Evolutionary conservation across 2,797 vertebrate genomes (phyloP).

Genomic region (Pterois miles): DNA sequence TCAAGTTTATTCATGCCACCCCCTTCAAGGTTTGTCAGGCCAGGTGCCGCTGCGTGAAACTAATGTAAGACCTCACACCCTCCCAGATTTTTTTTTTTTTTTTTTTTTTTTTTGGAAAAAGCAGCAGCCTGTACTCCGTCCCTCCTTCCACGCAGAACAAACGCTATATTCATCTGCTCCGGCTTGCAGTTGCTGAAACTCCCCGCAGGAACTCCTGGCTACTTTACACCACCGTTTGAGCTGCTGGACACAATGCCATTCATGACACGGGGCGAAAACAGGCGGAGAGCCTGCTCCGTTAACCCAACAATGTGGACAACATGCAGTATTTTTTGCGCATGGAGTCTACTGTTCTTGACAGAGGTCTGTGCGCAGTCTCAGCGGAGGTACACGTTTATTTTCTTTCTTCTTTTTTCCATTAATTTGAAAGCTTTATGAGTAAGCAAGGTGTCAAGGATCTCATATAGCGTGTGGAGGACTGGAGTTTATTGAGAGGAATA

Average conservation of each 20-base stretch:
- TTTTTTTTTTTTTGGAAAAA: constrained; percentile 11
- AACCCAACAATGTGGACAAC: constrained; percentile 79
- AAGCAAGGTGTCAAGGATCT: constrained; percentile 31
- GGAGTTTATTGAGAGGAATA: constrained; percentile 28
- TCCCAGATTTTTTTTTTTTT: constrained; percentile 12
- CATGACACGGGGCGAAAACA: constrained; percentile 70
- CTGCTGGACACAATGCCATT: constrained; percentile 68
- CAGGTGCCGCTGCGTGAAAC: constrained; percentile 42
- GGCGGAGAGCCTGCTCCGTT: constrained; percentile 60
- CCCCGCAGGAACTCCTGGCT: constrained; percentile 77
- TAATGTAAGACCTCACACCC: constrained; percentile 31
- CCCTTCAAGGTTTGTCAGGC: constrained; percentile 10
- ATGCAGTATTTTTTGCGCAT: constrained; percentile 75
- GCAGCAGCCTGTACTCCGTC: constrained; percentile 64
- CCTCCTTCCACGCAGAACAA: constrained; percentile 87
- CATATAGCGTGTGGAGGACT: not conserved
- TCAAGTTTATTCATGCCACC: constrained; percentile 66
- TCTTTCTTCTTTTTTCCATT: not conserved
- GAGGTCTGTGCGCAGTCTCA: constrained; percentile 76
- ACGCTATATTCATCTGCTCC: constrained; percentile 87
- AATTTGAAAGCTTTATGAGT: constrained; percentile 23
- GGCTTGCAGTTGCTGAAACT: constrained; percentile 78
- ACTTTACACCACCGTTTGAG: constrained; percentile 57
- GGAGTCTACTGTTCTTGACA: constrained; percentile 75
- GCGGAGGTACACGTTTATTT: constrained; percentile 82